Evolutionary conservation across 2,888 invertebrate species (phyloP), one percentile per base, ranked within the genome.

Genomic region (Elmis aenea): DNA sequence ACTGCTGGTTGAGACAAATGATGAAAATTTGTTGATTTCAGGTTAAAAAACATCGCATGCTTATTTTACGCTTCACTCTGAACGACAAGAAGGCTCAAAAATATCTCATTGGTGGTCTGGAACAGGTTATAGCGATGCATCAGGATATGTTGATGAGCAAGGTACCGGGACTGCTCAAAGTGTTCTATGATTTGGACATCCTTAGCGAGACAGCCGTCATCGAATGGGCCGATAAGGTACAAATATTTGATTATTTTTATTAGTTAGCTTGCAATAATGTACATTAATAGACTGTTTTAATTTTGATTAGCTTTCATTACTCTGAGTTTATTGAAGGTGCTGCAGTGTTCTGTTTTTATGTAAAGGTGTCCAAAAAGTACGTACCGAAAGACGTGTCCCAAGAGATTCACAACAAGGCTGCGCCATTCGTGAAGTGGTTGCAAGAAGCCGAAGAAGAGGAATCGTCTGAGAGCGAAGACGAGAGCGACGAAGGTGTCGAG

Each of bases 401-500:
- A 42, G 93, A 96, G 65, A 93, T 99, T 62, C 87, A 92, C 54
- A 83, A 85, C 47, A 86, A 88, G 61, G 95, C 94, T 32, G 82
- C 84, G 59, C 93, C 93, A 38, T 94, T 99, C 71, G 79, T 99
- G 44, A 91, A 85, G 59, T 99, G 99, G 99, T 77, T 99, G 54
- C 82, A 88, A 66, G 94, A 97, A 65, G 97, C 97, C 40, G 95
- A 95, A 62, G 95, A 95, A 67, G 92, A 92, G 63, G 85, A 85
- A 47, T 85, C 84, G 13, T 79, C 79, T 22, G 81, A 80, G 13
- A 81, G 82, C 35, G 83, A 81, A 38, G 85, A 85, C 46, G 82
- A 82, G 26, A 75, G 75, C 53, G 75, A 78, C 38, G 73, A 74
- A 42, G 79, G 77, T 59, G 72, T 81, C 33, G 79, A 81, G 77